Conservation (phyloP, 2,888 invertebrate genomes). For the Leptodirus hochenwartii region DNA sequence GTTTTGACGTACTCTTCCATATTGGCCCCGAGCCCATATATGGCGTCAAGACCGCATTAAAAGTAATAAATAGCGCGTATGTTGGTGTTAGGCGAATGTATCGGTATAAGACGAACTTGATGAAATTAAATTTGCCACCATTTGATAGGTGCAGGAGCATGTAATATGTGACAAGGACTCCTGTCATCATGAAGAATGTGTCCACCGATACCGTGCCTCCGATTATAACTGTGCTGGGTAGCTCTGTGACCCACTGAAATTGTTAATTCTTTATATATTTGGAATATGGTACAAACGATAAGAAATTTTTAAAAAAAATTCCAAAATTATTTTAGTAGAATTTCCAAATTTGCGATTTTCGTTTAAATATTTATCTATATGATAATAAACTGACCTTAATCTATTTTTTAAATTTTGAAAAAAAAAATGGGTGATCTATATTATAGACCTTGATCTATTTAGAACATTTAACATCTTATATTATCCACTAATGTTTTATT, state of each 20-base stretch:
- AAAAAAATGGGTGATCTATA: too few species aligned
- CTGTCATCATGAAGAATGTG: conserved; percentile 29
- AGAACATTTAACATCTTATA: too few species aligned
- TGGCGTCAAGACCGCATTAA: conserved; percentile 26
- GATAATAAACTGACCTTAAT: too few species aligned
- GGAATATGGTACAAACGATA: background rate
- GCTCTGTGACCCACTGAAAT: conserved; percentile 24
- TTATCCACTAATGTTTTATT: too few species aligned
- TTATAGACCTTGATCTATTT: too few species aligned
- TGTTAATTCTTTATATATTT: too few species aligned
- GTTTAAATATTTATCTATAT: too few species aligned
- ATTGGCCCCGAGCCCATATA: conserved; percentile 30
- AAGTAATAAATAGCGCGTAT: conserved; percentile 26
- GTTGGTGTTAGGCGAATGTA: conserved; percentile 31
- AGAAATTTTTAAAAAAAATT: too few species aligned
- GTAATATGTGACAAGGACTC: conserved; percentile 25
- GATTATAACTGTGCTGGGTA: conserved; percentile 24
- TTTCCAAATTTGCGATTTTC: too few species aligned
- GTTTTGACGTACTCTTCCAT: conserved; percentile 21
- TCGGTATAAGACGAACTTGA: conserved; percentile 26
- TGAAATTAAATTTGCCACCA: conserved; percentile 21
- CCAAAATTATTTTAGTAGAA: too few species aligned
- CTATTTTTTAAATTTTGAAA: too few species aligned
- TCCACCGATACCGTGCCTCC: conserved; percentile 28
- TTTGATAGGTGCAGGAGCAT: conserved; percentile 23